Evolutionary conservation across 2,797 vertebrate species (phyloP).

Genomic region (Alca torda): DNA sequence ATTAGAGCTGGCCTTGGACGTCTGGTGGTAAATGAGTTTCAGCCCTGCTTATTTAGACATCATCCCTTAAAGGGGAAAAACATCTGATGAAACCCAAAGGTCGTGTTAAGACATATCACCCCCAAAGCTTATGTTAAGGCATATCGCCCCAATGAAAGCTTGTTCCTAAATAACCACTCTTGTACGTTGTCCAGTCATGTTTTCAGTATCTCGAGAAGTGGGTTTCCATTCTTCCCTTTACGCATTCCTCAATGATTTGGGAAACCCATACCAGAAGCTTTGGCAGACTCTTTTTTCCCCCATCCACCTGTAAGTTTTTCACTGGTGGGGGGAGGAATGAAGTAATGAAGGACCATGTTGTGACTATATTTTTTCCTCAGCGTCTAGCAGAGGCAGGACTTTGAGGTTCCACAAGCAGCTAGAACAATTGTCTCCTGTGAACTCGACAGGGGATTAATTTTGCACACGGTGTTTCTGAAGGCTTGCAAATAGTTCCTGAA

Average conservation of each 20-base stretch:
- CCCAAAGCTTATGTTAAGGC: background rate
- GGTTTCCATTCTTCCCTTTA: background rate
- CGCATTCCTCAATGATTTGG: background rate
- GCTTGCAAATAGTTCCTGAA: background rate
- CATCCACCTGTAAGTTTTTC: background rate
- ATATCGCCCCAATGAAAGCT: background rate
- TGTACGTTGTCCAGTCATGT: background rate
- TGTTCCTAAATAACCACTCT: background rate
- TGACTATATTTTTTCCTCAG: background rate
- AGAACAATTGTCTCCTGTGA: background rate
- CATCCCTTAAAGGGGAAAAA: slow-evolving; percentile 4
- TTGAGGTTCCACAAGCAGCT: background rate
- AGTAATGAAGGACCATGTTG: background rate
- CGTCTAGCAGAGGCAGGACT: background rate
- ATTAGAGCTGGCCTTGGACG: background rate
- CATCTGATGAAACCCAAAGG: slow-evolving; percentile 10
- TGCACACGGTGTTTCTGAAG: background rate
- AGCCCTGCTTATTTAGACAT: background rate
- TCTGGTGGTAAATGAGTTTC: slow-evolving; percentile 11
- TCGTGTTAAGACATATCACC: background rate
- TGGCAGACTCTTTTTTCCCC: background rate
- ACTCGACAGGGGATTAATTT: background rate
- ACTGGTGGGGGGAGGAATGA: background rate
- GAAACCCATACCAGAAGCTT: background rate
- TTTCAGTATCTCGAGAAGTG: background rate